Percentiles rank a stretch among this genome's conserved stretches.
Conservation (phyloP, 2,797 vertebrate species). For the Meriones psammophilus region DNA sequence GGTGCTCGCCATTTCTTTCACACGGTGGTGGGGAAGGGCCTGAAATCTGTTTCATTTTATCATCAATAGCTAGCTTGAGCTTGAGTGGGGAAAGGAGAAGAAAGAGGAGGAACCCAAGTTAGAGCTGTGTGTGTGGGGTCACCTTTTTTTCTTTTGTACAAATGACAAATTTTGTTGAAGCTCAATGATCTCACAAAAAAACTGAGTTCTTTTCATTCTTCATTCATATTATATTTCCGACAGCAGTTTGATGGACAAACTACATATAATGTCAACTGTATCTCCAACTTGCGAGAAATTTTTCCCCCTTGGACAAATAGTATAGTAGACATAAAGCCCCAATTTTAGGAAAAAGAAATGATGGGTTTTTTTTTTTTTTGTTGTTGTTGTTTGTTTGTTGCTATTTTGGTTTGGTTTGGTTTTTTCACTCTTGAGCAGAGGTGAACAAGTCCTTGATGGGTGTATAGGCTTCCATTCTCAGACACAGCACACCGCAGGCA, state of each 20-base stretch:
- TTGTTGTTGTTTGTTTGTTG: too few relatives aligned
- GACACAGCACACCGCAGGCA: background rate
- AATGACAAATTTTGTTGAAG: constrained; percentile 40
- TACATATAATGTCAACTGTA: background rate
- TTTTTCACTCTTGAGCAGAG: background rate
- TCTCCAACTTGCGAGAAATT: constrained; percentile 43
- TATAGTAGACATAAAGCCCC: background rate
- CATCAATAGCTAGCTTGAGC: background rate
- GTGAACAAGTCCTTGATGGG: background rate
- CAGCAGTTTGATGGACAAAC: background rate
- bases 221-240: background rate
- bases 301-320: constrained; percentile 46
- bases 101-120: too few relatives aligned
- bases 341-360: background rate
- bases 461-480: background rate
- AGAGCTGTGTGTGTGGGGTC: too few relatives aligned
- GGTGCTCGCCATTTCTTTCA: background rate
- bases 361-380: too few relatives aligned
- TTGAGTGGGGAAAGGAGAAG: background rate
- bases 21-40: background rate
- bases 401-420: too few relatives aligned
- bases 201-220: constrained; percentile 34
- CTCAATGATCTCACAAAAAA: background rate
- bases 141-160: background rate
- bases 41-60: constrained; percentile 48